A percentile compares a stretch with the other conserved stretches of the same genome.
These are phyloP conservation scores for Ylistrum balloti DNA, from an alignment of 1,140 invertebrate species.

Conservation along the genomic window DNA sequence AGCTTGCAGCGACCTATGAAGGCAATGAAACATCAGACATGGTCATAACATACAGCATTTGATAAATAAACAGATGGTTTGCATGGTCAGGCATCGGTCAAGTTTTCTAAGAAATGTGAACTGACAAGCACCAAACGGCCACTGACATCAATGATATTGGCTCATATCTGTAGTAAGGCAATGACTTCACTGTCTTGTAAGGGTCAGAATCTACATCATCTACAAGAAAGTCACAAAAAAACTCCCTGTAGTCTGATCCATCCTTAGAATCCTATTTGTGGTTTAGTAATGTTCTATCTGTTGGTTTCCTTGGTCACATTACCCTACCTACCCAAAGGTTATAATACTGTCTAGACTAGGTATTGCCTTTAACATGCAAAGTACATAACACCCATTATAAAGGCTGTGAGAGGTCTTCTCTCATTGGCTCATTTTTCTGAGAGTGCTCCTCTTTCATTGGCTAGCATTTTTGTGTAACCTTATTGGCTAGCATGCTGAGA, in stretches of 20 bases:
- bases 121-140: background rate
- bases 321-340: background rate
- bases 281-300: background rate
- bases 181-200: background rate
- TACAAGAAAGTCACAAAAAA: background rate
- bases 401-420: background rate
- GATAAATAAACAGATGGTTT: background rate
- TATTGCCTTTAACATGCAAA: background rate
- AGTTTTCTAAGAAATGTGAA: background rate
- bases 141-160: background rate
- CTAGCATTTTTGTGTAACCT: background rate
- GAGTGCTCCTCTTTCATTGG: background rate
- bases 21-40: background rate
- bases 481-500: too few relatives aligned
- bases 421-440: background rate
- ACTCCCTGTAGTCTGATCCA: background rate
- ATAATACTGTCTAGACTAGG: background rate
- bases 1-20: background rate
- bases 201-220: background rate
- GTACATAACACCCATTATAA: too few relatives aligned
- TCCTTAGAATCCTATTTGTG: background rate
- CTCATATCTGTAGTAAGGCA: background rate
- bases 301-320: background rate
- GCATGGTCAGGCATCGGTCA: background rate
- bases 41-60: background rate